Base-by-base conservation (phyloP, 2,113 vertebrate genomes). In the Pluvianellus socialis region DNA sequence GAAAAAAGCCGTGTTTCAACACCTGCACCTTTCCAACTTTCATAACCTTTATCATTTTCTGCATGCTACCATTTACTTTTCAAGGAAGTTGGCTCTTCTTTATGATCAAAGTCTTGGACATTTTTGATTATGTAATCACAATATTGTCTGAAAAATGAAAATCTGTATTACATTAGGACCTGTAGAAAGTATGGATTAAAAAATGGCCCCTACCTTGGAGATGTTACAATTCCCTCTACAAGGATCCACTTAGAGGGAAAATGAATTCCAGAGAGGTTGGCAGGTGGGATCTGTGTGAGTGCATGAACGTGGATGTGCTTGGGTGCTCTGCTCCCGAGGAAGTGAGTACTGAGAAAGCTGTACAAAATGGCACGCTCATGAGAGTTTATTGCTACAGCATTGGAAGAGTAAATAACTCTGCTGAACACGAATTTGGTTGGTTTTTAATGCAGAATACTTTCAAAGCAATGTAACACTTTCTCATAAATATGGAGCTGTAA, bases 381-480 rank as follows among this genome's bases (percentile, higher is more conserved):
- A 71, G 40, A 75, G 16, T 72, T 89, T 82, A n/a, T 62, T 92
- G 58, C 18, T 72, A 4, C 24, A 49, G 52, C 3, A 0, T 7
- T 79, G 68, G 63, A 82, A 87, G 58, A 62, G n/a, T 53, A 62
- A 85, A 56, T 65, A 79, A 52, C 45, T 35, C n/a, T 77, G 50
- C 63, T 68, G 62, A 65, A 79, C 2, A 1, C 65, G 52, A 72
- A 20, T 13, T 94, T 81, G 20, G 33, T 7, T 75, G 40, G 1
- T 63, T 91, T 92, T 93, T 61, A 77, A 61, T 19, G 19, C 65
- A 79, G 79, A 86, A 81, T 72, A 18, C 24, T 81, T 95, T 84
- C 65, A 94, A 92, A 90, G 73, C 61, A 92, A 47, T 53, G 65
- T 63, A 81, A 68, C 61, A 26, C 62, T 89, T 91, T 95, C 89